Evolutionary conservation across 2,113 vertebrate species (phyloP).

Genomic region (Marcusenius ussheri): DNA sequence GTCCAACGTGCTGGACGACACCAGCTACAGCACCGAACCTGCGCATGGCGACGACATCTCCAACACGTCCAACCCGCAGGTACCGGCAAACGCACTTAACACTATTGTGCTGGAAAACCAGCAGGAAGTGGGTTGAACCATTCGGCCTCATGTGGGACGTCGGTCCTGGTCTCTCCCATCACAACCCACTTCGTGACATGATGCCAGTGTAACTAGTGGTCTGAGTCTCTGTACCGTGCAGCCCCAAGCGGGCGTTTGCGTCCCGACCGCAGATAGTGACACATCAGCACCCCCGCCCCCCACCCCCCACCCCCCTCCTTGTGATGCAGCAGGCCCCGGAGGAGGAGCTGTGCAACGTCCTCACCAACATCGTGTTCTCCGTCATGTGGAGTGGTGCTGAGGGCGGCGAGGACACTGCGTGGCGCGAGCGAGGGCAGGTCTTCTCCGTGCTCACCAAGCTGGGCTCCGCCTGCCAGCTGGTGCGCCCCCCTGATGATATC

Average conservation of each 20-base stretch:
- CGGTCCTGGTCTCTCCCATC: not conserved
- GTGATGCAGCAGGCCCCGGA: slow-evolving; percentile 76
- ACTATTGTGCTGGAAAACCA: not conserved
- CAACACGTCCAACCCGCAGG: slow-evolving; percentile 90
- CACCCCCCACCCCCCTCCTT: not conserved
- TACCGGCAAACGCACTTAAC: slow-evolving; percentile 44
- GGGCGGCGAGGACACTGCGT: slow-evolving; percentile 69
- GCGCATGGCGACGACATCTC: slow-evolving; percentile 75
- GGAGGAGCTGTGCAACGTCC: slow-evolving; percentile 93
- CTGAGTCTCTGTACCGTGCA: not conserved
- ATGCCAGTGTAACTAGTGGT: not conserved
- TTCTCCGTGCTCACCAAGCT: slow-evolving; percentile 95
- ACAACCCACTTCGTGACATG: not conserved
- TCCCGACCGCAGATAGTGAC: not conserved
- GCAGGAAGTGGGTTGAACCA: not conserved
- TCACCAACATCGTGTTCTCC: slow-evolving; percentile 88
- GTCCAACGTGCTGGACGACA: slow-evolving; percentile 87
- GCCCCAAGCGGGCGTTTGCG: not conserved
- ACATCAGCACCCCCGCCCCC: not conserved
- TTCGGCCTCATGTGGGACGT: not conserved
- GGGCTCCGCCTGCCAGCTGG: slow-evolving; percentile 80
- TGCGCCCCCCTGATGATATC: slow-evolving; percentile 83
- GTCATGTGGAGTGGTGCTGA: slow-evolving; percentile 83
- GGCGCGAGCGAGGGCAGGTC: slow-evolving; percentile 89
- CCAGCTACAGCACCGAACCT: slow-evolving; percentile 74